phyloP scores from a whole-genome alignment of 1,140 invertebrate genomes.

The Eurytemora carolleeae region DNA sequence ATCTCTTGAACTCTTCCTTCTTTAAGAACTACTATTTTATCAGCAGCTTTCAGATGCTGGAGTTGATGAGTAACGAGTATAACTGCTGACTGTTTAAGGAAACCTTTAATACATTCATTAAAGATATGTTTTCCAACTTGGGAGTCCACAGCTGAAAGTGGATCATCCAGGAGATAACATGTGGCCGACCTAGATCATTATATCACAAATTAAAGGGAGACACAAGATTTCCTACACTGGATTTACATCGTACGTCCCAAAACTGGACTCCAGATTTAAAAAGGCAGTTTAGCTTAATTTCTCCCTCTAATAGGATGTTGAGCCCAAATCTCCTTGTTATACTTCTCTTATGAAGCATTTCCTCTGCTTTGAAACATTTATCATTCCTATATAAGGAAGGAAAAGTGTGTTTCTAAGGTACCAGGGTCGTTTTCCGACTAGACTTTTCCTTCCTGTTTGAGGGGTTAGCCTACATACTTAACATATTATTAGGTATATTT shows the following conservation, averaged over 20 bases:
- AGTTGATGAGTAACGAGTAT: constrained; percentile 29
- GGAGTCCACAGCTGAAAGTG: constrained; percentile 57
- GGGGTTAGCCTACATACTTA: too few species aligned
- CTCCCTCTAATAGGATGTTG: too few species aligned
- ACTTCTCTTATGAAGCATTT: too few species aligned
- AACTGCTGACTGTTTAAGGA: constrained; percentile 23
- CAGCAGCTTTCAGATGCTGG: constrained; percentile 25
- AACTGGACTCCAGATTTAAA: constrained; percentile 36
- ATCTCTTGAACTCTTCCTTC: constrained; percentile 44
- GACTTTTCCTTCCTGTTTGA: too few species aligned
- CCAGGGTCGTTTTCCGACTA: too few species aligned
- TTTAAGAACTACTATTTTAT: constrained; percentile 26
- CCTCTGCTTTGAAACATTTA: too few species aligned
- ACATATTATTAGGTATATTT: too few species aligned
- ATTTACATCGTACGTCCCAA: constrained; percentile 12
- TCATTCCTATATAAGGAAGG: too few species aligned
- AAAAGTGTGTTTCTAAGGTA: too few species aligned
- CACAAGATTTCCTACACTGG: neutral
- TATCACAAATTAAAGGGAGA: constrained; percentile 42
- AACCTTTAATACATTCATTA: constrained; percentile 30
- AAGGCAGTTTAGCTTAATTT: too few species aligned
- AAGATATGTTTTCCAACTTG: constrained; percentile 59
- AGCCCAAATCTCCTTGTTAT: too few species aligned
- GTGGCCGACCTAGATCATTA: constrained; percentile 51
- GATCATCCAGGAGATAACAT: constrained; percentile 63